These are phyloP conservation scores for Danionella cerebrum DNA, from an alignment of 2,113 vertebrate species.

Conservation along the genomic window DNA sequence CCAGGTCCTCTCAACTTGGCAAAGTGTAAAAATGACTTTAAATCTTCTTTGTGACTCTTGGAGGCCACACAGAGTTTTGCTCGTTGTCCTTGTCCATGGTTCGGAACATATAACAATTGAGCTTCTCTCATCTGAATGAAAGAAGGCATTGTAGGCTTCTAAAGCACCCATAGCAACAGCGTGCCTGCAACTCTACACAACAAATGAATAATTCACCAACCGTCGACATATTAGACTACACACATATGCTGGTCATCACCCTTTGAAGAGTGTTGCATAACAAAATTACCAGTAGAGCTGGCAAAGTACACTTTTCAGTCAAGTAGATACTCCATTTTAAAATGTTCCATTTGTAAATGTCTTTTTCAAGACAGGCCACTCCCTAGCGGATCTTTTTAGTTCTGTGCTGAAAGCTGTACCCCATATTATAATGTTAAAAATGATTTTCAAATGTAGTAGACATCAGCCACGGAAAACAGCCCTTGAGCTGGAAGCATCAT, in stretches of 20 bases:
- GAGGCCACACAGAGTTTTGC: background rate
- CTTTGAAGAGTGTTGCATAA: background rate
- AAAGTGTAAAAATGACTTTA: background rate
- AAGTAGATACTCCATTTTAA: too few species aligned
- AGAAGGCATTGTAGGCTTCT: background rate
- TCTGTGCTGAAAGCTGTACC: too few species aligned
- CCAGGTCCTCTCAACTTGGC: slow-evolving; percentile 4
- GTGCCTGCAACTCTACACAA: slow-evolving; percentile 14
- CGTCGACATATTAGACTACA: slow-evolving; percentile 22
- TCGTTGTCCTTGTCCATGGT: slow-evolving; percentile 44
- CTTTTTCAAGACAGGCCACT: too few species aligned
- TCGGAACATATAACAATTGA: slow-evolving; percentile 34
- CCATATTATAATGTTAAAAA: too few species aligned
- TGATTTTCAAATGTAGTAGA: too few species aligned
- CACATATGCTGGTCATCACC: background rate
- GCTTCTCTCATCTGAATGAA: background rate
- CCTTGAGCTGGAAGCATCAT: too few species aligned
- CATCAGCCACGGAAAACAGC: too few species aligned
- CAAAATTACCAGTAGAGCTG: too few species aligned
- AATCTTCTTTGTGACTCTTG: background rate
- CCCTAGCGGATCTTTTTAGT: too few species aligned
- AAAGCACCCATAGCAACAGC: slow-evolving; percentile 8
- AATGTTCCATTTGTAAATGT: too few species aligned
- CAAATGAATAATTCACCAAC: slow-evolving; percentile 28
- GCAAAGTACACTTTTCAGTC: too few species aligned